These are phyloP conservation scores for Enteromius unitaeniatus DNA, from an alignment of 2,797 vertebrate species.

Conservation along the genomic window DNA sequence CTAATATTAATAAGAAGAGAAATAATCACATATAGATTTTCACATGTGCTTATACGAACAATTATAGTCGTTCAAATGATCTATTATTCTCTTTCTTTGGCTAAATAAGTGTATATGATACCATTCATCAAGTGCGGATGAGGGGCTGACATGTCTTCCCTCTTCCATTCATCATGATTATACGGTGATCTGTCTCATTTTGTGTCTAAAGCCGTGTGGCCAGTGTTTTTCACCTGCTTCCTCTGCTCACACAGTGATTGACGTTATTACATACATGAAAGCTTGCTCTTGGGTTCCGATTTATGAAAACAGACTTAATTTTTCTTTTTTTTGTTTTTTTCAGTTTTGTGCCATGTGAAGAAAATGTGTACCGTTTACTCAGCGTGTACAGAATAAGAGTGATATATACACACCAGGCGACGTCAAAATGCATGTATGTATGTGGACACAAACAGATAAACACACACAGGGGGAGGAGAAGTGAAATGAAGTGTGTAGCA, in stretches of 20 bases:
- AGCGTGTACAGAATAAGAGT: not conserved
- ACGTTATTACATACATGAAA: conserved; percentile 35
- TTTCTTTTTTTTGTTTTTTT: not conserved
- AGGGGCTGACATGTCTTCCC: conserved; percentile 73
- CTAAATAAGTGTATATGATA: conserved; percentile 83
- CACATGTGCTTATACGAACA: conserved; percentile 73
- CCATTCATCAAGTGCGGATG: conserved; percentile 79
- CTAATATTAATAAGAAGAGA: conserved; percentile 35
- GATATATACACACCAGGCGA: not conserved
- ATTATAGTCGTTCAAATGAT: conserved; percentile 73
- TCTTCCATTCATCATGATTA: conserved; percentile 84
- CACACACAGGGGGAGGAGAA: not conserved
- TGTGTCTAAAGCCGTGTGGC: conserved; percentile 71
- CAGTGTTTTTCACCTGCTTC: conserved; percentile 49
- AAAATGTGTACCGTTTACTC: not conserved
- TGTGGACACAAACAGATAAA: conserved; percentile 10
- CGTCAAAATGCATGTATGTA: not conserved
- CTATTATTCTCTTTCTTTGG: conserved; percentile 75
- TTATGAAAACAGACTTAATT: conserved; percentile 9
- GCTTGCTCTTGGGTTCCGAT: conserved; percentile 4
- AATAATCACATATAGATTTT: conserved; percentile 64
- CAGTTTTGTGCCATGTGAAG: not conserved
- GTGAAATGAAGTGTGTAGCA: conserved; percentile 18
- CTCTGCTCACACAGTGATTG: conserved; percentile 51
- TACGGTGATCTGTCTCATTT: conserved; percentile 76